Evolutionary conservation across 2,888 invertebrate species (phyloP), one percentile per base, ranked within the genome.

Genomic region (Hemicrepidius hirtus): DNA sequence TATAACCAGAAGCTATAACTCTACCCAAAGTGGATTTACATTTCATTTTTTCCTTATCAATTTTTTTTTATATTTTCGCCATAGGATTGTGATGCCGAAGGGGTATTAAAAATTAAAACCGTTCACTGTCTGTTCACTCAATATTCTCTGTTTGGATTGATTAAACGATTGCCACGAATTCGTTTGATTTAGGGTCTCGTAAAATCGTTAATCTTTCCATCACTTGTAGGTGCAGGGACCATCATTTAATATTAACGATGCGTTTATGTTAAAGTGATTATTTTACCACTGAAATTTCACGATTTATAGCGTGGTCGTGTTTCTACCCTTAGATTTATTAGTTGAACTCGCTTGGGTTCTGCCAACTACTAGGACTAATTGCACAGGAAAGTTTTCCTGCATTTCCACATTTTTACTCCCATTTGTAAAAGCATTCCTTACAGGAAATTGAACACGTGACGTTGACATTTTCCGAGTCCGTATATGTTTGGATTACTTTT

Each of bases 401-500:
- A 41, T 13, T 41, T 46, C n/a, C 46, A 10, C 18, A 46, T 18
- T 46, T 46, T n/a, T 5, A 6, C n/a, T n/a, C 3, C n/a, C 13
- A 13, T 24, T 24, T 24, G 24, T 24, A 24, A n/a, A n/a, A 24
- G 24, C 24, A 24, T 41, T 41, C 16, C 16, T 44, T 44, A 18
- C 44, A 44, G 44, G 16, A 44, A 44, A 44, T 18, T 3, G 5
- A 44, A 44, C 44, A 9, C 20, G 12, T n/a, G 24, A 24, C 21
- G 21, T 49, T 24, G 12, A 24, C n/a, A 49, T 49, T 49, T 16
- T 6, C 35, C 55, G 18, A 55, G 55, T 35, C 35, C 16, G 35
- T 20, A 20, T 49, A 49, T 49, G 49, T 49, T 35, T 35, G 55
- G 55, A 55, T 55, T 55, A 55, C 32, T 35, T 55, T 35, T 53